Evolutionary conservation across 2,797 vertebrate genomes (phyloP), one percentile per base, ranked within the genome.

Genomic region (Hippoglossus hippoglossus): DNA sequence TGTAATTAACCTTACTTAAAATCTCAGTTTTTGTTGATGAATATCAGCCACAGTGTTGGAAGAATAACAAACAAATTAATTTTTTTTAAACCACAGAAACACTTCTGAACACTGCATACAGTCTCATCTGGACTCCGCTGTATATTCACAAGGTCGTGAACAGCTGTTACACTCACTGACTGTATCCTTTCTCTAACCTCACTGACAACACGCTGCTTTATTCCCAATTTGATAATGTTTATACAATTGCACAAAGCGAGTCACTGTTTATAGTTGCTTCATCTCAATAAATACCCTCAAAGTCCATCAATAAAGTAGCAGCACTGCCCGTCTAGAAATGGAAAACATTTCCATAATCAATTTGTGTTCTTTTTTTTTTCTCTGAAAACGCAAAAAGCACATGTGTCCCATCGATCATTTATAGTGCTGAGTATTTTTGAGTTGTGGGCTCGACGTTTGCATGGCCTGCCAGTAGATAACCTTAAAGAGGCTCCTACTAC

Each of bases 391-490:
- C 90, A 90, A 81, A 93, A 91, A 89, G 87, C 87, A 83, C 77
- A 89, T 75, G 82, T 87, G 90, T 90, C 81, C 82, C 80, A 90
- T 94, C 72, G 85, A 82, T 94, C 92, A 91, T 80, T 81, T 71
- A 74, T 82, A 93, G 89, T 85, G 84, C 83, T 52, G 83, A 84
- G 81, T 86, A 86, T 83, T 88, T 93, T 92, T 94, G 93, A 94
- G 82, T 91, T 91, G 91, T 93, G 89, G 84, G 83, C 85, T 89
- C 90, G 81, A 77, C 66, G 72, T 91, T 90, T 83, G 85, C 73
- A 59, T 67, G 79, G 77, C 63, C 85, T 91, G 87, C 91, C 91
- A 89, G 86, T 87, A 92, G 91, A 94, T 94, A 93, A 92, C 91
- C 91, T 92, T 90, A 81, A 81, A 83, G 88, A 87, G 84, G 81